Evolutionary conservation across 2,113 vertebrate species (phyloP).

Genomic region (Hystrix cristata): DNA sequence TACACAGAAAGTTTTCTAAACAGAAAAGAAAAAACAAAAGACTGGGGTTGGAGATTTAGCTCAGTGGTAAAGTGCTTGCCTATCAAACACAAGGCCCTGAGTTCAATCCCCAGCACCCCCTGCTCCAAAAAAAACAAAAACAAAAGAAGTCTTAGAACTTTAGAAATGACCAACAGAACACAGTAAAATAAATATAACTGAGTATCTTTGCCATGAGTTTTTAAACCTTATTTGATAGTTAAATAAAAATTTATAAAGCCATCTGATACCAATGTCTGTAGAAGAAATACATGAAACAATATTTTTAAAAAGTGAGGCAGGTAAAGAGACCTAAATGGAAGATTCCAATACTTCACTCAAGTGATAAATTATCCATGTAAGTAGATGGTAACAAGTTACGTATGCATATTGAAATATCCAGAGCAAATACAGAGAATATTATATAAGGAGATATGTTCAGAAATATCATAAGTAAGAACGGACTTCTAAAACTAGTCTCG

Average conservation of each 20-base stretch:
- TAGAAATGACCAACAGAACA: not conserved
- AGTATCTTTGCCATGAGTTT: not conserved
- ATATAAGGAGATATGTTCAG: not conserved
- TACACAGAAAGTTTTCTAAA: not conserved
- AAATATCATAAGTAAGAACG: not conserved
- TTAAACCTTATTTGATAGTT: not conserved
- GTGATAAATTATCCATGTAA: not conserved
- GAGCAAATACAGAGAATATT: not conserved
- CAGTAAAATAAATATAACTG: not conserved
- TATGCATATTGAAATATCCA: not conserved
- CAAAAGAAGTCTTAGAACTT: not conserved
- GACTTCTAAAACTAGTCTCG: not conserved
- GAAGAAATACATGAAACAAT: not conserved
- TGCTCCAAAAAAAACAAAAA: not conserved
- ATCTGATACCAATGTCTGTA: not conserved
- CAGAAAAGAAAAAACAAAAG: not conserved
- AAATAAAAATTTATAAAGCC: not conserved
- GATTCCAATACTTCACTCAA: not conserved
- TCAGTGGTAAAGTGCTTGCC: too few relatives aligned
- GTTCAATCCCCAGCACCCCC: too few relatives aligned
- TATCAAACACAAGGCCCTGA: too few relatives aligned
- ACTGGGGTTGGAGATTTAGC: too few relatives aligned
- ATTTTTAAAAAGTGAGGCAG: not conserved
- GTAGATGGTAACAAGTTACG: not conserved
- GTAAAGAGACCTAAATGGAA: not conserved